Evolutionary conservation across 2,888 invertebrate species (phyloP).

Genomic region (Leptarthrus brevirostris): DNA sequence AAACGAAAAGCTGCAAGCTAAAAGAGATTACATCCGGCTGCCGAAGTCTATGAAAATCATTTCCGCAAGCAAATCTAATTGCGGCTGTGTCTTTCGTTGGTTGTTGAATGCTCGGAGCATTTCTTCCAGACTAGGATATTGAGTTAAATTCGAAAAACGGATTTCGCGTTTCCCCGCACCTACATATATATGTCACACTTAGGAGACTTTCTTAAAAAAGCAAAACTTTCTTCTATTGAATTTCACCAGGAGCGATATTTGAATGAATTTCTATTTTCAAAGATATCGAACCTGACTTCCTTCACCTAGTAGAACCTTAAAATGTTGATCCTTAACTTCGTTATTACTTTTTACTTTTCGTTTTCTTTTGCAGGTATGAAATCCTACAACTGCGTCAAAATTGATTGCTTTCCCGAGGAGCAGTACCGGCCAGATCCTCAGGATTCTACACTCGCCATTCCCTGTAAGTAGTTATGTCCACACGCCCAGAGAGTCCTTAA

Average conservation of each 20-base stretch:
- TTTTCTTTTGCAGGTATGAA: conserved; percentile 59
- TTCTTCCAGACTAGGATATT: conserved; percentile 18
- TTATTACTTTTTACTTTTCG: no score
- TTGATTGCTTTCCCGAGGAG: conserved; percentile 89
- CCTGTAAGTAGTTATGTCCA: conserved; percentile 76
- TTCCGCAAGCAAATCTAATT: conserved; percentile 55
- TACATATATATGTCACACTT: no score
- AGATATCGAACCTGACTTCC: no score
- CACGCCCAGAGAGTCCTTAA: neutral
- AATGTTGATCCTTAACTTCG: no score
- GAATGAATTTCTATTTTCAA: no score
- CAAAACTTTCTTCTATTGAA: neutral
- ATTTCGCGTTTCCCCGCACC: conserved; percentile 17
- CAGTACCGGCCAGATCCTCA: conserved; percentile 88
- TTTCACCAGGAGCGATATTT: no score
- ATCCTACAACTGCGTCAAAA: conserved; percentile 75
- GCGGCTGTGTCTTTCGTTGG: conserved; percentile 22
- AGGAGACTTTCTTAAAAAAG: neutral
- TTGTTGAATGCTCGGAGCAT: conserved; percentile 22
- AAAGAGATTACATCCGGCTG: conserved; percentile 31
- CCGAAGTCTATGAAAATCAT: conserved; percentile 51
- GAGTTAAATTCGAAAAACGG: conserved; percentile 30
- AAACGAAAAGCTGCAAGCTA: conserved; percentile 17
- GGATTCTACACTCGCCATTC: conserved; percentile 92
- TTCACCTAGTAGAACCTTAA: no score